Evolutionary conservation across 2,113 vertebrate genomes (phyloP), one percentile per base, ranked within the genome.

Genomic region (Alethe castanea): DNA sequence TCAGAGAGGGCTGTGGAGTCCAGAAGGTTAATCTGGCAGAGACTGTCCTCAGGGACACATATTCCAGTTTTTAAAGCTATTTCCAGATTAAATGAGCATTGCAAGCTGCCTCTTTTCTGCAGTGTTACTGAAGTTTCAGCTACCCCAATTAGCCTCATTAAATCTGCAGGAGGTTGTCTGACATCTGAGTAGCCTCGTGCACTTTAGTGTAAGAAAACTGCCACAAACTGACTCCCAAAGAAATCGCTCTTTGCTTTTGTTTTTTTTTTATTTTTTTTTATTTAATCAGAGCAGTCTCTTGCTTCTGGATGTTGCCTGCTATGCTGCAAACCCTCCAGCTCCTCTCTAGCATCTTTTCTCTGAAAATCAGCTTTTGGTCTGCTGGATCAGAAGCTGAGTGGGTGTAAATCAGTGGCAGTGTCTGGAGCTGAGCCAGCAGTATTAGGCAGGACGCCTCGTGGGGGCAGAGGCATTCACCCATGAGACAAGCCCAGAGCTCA

Each of bases 391-490:
- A 74, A 83, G 29, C 24, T 48, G 35, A 40, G 24, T 0, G 4
- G 31, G 7, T 38, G 9, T 33, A 81, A 84, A 81, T 45, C 2
- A 2, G 60, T 9, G 24, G 40, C 11, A 3, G 48, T 31, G 36
- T 12, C 78, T 42, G 62, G 53, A 71, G 48, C 61, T 47, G 73
- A 52, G 52, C 36, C 29, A 31, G 62, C 4, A 2, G 40, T 5
- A 4, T 35, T 35, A 64, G 53, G 28, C 53, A 81, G 44, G 8
- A 13, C 0, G 1, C 4, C 26, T 45, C 0, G 0, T 24, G 72
- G 28, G 62, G n/a, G 44, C 56, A 86, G 54, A 74, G 11, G 11
- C 5, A 0, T 29, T 95, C 47, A 94, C 29, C 45, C 67, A 16
- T 3, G 3, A n/a, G 33, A 67, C 1, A 1, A 66, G 15, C 3